Percentiles rank a stretch among this genome's conserved stretches.
phyloP scores from a whole-genome alignment of 2,797 vertebrate species.

The Setipinna tenuifilis region DNA sequence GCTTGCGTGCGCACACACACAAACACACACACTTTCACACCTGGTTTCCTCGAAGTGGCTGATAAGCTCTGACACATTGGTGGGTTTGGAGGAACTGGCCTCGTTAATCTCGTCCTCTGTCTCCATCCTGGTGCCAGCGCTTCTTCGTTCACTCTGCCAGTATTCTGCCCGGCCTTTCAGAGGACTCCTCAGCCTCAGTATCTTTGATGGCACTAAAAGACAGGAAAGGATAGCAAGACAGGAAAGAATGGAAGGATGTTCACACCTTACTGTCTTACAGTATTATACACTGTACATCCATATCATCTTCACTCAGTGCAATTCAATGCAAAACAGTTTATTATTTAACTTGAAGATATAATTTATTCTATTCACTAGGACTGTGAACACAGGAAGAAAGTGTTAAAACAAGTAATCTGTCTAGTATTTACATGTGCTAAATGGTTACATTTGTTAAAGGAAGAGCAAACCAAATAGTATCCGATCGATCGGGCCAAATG shows the following conservation, averaged over 20 bases:
- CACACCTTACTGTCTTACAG: too few species aligned
- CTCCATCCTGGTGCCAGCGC: conserved; percentile 51
- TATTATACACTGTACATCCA: too few species aligned
- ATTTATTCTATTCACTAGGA: too few species aligned
- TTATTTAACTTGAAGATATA: too few species aligned
- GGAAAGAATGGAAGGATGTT: too few species aligned
- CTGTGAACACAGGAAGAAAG: too few species aligned
- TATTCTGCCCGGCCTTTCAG: conserved; percentile 40
- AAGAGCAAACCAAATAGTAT: background rate
- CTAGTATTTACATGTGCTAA: too few species aligned
- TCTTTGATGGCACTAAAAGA: conserved; percentile 57
- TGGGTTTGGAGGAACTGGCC: conserved; percentile 48
- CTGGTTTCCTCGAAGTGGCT: conserved; percentile 56
- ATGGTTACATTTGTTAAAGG: background rate
- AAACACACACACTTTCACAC: background rate
- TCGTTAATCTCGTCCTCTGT: conserved; percentile 35
- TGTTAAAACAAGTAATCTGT: too few species aligned
- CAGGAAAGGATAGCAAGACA: background rate
- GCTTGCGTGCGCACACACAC: too few species aligned
- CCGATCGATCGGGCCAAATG: background rate
- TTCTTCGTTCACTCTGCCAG: conserved; percentile 57
- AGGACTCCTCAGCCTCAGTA: conserved; percentile 57
- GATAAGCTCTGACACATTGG: conserved; percentile 66
- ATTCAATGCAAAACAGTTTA: too few species aligned
- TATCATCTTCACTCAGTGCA: too few species aligned